Conservation (phyloP, 2,797 vertebrate genomes). For the Halcyon smyrnensis region DNA sequence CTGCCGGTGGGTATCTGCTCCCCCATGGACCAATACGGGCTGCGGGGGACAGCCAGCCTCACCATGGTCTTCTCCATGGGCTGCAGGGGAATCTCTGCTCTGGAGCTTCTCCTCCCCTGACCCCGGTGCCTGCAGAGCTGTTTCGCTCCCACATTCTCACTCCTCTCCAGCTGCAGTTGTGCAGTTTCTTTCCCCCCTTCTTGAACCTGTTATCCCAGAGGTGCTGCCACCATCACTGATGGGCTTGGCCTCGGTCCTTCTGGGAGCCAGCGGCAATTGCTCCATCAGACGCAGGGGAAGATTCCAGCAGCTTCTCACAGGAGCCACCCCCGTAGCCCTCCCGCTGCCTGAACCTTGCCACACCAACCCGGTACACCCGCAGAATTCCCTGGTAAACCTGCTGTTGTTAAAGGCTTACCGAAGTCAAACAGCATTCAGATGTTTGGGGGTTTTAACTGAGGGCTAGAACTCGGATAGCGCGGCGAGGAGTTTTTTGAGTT, state of each 20-base stretch:
- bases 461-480: neutral
- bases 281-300: neutral
- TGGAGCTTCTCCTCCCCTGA: neutral
- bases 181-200: neutral
- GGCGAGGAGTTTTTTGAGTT: neutral
- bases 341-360: neutral
- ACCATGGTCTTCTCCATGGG: neutral
- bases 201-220: neutral
- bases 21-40: neutral
- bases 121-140: neutral
- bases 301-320: neutral
- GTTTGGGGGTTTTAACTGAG: neutral
- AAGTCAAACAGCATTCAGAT: neutral
- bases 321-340: neutral
- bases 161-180: neutral
- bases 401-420: neutral
- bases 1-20: neutral
- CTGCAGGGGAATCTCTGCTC: neutral
- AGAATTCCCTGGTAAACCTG: neutral
- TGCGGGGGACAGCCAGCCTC: neutral
- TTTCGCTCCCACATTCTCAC: neutral
- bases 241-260: neutral
- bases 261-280: neutral
- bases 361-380: neutral
- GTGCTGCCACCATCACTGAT: rapidly evolving